phyloP scores from a whole-genome alignment of 2,888 invertebrate species.

The Drosophila monieri region DNA sequence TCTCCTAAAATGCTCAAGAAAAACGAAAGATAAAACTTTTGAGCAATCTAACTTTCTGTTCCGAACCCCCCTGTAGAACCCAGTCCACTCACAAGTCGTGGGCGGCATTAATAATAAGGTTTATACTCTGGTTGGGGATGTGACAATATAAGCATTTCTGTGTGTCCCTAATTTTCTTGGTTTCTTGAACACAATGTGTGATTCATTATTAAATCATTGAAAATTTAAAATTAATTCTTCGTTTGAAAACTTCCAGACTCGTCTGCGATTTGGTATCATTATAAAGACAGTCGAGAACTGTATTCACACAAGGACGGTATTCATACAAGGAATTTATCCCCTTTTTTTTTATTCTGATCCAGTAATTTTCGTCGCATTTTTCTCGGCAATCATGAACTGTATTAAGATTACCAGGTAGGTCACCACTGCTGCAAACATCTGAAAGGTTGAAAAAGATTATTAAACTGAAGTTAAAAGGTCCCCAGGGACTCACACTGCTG shows the following conservation, averaged over 20 bases:
- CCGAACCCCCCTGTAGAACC: background rate
- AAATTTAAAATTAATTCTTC: slow-evolving; percentile 23
- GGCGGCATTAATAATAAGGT: slow-evolving; percentile 75
- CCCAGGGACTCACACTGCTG: slow-evolving; percentile 74
- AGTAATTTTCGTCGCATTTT: slow-evolving; percentile 5
- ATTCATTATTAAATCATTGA: slow-evolving; percentile 40
- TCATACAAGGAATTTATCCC: no score
- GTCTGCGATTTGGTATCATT: background rate
- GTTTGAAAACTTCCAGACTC: background rate
- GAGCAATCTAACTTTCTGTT: slow-evolving; percentile 59
- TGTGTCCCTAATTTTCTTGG: slow-evolving; percentile 1
- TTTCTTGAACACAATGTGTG: slow-evolving; percentile 12
- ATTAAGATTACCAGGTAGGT: slow-evolving; percentile 82
- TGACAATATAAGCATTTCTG: slow-evolving; percentile 22
- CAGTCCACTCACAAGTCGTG: slow-evolving; percentile 40
- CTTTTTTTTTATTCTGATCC: background rate
- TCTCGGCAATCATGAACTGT: slow-evolving; percentile 82
- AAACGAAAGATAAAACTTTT: slow-evolving; percentile 64
- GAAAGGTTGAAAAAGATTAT: background rate
- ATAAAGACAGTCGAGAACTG: background rate
- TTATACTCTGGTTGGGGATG: slow-evolving; percentile 28
- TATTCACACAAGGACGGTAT: no score
- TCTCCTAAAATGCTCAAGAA: slow-evolving; percentile 63
- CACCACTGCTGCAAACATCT: slow-evolving; percentile 82
- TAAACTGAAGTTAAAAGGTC: background rate